Conservation (phyloP, 2,113 vertebrate genomes). For the Hiodon alosoides region DNA sequence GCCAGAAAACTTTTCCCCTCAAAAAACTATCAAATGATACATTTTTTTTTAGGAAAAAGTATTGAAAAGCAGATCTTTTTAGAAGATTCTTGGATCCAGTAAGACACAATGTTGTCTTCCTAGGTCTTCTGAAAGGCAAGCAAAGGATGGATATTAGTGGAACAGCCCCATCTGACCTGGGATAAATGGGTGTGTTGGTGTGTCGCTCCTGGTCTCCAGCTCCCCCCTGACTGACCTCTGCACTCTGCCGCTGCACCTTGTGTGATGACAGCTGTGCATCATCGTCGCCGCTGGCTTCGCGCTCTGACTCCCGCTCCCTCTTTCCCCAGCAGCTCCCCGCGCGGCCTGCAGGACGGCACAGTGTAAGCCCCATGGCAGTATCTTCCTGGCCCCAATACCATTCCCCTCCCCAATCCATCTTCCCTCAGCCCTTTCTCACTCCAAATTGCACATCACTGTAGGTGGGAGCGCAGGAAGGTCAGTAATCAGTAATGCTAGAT, state of each 20-base stretch:
- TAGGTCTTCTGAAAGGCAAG: slow-evolving; percentile 41
- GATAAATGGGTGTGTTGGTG: not conserved
- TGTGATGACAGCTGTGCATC: slow-evolving; percentile 39
- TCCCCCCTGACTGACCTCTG: slow-evolving; percentile 42
- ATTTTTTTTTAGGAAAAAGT: slow-evolving; percentile 2
- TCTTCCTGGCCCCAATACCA: too few relatives aligned
- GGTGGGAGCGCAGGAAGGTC: too few relatives aligned
- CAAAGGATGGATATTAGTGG: not conserved
- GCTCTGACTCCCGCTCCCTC: slow-evolving; percentile 57
- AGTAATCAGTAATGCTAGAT: too few relatives aligned
- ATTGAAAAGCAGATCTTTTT: slow-evolving; percentile 11
- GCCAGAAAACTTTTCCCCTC: not conserved
- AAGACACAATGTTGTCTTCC: not conserved
- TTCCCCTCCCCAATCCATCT: not conserved
- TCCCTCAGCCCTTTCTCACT: not conserved
- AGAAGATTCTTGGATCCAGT: slow-evolving; percentile 23
- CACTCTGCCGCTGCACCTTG: slow-evolving; percentile 59
- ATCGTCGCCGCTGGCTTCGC: slow-evolving; percentile 47
- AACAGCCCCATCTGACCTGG: too few relatives aligned
- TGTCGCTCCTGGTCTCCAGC: not conserved
- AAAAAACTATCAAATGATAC: not conserved
- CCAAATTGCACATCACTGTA: not conserved
- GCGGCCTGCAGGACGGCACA: slow-evolving; percentile 38
- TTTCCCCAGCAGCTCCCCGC: slow-evolving; percentile 52
- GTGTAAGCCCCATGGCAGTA: not conserved